Conservation (phyloP, 2,888 invertebrate species). For the Volucella inflata region DNA sequence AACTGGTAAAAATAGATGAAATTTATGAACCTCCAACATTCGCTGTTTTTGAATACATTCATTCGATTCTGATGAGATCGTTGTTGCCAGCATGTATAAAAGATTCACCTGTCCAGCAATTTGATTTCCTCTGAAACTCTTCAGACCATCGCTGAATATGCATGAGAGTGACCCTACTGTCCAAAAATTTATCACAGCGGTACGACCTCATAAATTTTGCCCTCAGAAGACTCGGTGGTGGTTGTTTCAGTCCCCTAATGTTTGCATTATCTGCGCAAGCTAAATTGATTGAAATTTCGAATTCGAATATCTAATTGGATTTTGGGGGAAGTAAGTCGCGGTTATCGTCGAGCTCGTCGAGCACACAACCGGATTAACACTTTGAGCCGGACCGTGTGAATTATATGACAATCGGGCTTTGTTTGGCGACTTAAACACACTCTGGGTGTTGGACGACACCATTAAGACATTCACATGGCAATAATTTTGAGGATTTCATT, state of each 20-base stretch:
- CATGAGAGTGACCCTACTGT: slow-evolving; percentile 20
- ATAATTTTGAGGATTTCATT: slow-evolving; percentile 56
- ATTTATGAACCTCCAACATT: slow-evolving; percentile 41
- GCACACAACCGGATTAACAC: slow-evolving; percentile 40
- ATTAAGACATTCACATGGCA: slow-evolving; percentile 50
- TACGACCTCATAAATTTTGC: slow-evolving; percentile 46
- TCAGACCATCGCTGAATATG: slow-evolving; percentile 17
- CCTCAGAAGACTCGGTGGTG: slow-evolving; percentile 5
- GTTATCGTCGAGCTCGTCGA: too few species aligned
- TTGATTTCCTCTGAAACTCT: slow-evolving; percentile 1
- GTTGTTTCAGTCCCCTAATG: slow-evolving; percentile 53
- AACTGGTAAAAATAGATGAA: slow-evolving; percentile 41
- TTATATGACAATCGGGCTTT: slow-evolving; percentile 49
- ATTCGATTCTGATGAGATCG: slow-evolving; percentile 39
- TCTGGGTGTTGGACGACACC: slow-evolving; percentile 36
- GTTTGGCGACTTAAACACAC: slow-evolving; percentile 29
- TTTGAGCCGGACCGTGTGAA: slow-evolving; percentile 37
- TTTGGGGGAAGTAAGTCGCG: slow-evolving; percentile 23
- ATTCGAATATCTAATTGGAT: slow-evolving; percentile 57
- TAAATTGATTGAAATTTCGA: slow-evolving; percentile 61
- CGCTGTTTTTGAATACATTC: slow-evolving; percentile 36
- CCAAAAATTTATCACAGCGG: neutral
- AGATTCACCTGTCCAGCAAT: slow-evolving; percentile 46
- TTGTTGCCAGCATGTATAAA: slow-evolving; percentile 26
- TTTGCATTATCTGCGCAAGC: slow-evolving; percentile 47